These are phyloP conservation scores for Drosophila tani DNA, from an alignment of 1,140 invertebrate genomes.

Conservation along the genomic window DNA sequence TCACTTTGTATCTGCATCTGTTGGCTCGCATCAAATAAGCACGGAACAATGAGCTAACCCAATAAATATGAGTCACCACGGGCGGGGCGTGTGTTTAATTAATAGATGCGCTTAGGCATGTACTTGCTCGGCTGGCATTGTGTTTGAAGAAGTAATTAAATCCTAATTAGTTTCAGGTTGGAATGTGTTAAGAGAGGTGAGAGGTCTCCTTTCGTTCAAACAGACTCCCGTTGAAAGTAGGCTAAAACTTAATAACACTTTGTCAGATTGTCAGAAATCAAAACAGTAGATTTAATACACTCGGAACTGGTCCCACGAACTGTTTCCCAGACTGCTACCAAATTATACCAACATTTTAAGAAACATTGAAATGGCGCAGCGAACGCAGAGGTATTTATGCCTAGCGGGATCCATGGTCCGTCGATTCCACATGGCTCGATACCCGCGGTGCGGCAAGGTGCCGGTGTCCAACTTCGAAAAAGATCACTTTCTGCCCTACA, in stretches of 20 bases:
- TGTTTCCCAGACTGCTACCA: not conserved
- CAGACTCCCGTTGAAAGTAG: too few species aligned
- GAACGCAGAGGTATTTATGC: slow-evolving; percentile 20
- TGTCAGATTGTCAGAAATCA: not conserved
- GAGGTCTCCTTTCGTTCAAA: too few species aligned
- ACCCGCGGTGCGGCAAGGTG: slow-evolving; percentile 85
- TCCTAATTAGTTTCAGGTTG: slow-evolving; percentile 1
- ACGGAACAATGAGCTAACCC: slow-evolving; percentile 30
- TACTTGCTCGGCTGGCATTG: not conserved
- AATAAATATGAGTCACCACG: slow-evolving; percentile 29
- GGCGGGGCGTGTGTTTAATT: slow-evolving; percentile 13
- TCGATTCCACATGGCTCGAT: slow-evolving; percentile 1
- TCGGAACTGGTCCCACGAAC: not conserved
- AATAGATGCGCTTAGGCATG: slow-evolving; percentile 15
- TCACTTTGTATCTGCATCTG: slow-evolving; percentile 33
- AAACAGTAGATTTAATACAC: slow-evolving; percentile 8
- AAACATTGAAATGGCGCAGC: slow-evolving; percentile 1
- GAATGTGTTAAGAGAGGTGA: not conserved
- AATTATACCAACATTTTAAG: not conserved
- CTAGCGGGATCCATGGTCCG: slow-evolving; percentile 25
- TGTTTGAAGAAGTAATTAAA: slow-evolving; percentile 11
- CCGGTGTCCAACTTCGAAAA: slow-evolving; percentile 98
- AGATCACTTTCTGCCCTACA: slow-evolving; percentile 92
- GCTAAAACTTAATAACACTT: too few species aligned
- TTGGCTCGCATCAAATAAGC: slow-evolving; percentile 27